Percentiles rank a stretch among this genome's conserved stretches.
Conservation (phyloP, 2,888 invertebrate genomes). For the Drosophila yooni region DNA sequence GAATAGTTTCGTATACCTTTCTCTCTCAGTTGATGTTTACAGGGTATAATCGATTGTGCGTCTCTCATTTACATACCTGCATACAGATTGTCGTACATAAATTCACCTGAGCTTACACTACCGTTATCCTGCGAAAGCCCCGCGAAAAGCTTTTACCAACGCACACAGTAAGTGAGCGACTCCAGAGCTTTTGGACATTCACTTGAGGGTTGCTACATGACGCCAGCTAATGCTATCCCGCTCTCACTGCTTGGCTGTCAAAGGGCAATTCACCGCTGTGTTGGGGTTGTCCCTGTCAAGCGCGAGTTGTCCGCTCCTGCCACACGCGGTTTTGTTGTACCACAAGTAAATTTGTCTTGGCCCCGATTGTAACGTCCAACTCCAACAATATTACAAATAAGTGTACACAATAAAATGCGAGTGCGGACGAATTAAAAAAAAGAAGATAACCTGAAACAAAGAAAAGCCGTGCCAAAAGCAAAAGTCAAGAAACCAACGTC, state of each 20-base stretch:
- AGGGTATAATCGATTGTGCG: constrained; percentile 3
- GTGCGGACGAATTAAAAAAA: constrained; percentile 16
- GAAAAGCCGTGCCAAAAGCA: constrained; percentile 1
- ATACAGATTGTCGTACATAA: neutral
- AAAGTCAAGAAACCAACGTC: constrained; percentile 5
- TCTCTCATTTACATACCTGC: neutral
- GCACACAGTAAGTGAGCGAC: constrained; percentile 3
- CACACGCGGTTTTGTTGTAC: constrained; percentile 62
- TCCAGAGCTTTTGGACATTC: constrained; percentile 38
- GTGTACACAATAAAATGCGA: constrained; percentile 55
- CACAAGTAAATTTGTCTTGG: constrained; percentile 76
- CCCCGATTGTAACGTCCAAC: constrained; percentile 64
- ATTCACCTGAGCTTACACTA: constrained; percentile 22
- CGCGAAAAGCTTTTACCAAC: constrained; percentile 18
- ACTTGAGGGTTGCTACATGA: constrained; percentile 33
- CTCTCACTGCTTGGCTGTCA: constrained; percentile 4
- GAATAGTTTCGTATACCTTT: neutral
- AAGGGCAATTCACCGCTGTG: neutral
- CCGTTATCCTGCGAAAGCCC: constrained; percentile 27
- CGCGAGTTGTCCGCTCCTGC: constrained; percentile 7
- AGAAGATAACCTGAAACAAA: neutral
- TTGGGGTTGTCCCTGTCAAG: constrained; percentile 47
- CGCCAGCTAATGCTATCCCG: constrained; percentile 26
- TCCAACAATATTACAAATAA: constrained; percentile 32
- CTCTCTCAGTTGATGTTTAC: neutral